A percentile compares a stretch with the other conserved stretches of the same genome.
Evolutionary conservation across 2,888 invertebrate genomes (phyloP).

Genomic region (Taphrorychus bicolor): DNA sequence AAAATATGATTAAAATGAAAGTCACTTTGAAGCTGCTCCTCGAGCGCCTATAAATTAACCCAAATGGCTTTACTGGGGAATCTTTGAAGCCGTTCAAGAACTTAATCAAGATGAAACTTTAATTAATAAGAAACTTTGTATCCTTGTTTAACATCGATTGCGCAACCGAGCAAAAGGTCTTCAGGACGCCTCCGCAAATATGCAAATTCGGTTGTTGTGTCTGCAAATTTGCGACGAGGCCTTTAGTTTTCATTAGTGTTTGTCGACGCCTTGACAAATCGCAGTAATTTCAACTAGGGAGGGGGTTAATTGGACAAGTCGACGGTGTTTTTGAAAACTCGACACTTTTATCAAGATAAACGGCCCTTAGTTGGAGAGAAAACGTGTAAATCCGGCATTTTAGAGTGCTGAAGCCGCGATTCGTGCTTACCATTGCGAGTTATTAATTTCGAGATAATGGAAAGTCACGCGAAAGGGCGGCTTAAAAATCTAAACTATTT

Average conservation of each 20-base stretch:
- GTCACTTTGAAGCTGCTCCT: neutral
- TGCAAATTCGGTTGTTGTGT: slow-evolving; percentile 3
- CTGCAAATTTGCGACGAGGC: neutral
- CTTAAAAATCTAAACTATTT: neutral
- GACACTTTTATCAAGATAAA: neutral
- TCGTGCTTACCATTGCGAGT: neutral
- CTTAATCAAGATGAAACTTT: slow-evolving; percentile 8
- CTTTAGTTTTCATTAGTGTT: slow-evolving; percentile 4
- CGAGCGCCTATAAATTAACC: neutral
- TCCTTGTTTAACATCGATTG: neutral
- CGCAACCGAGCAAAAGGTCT: slow-evolving; percentile 4
- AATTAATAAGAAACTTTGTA: slow-evolving; percentile 8
- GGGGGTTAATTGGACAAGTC: neutral
- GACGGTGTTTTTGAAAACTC: neutral
- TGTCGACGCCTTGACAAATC: neutral
- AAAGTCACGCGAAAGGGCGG: neutral
- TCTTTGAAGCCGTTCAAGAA: neutral
- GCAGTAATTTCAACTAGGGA: neutral
- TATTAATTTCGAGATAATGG: neutral
- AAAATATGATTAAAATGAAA: neutral
- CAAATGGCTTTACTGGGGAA: neutral
- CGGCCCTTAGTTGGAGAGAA: too few species aligned
- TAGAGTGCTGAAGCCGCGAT: neutral
- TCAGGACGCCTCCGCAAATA: slow-evolving; percentile 1
- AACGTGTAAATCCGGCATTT: neutral